Conservation (phyloP, 2,797 vertebrate species). For the Carduelis carduelis region DNA sequence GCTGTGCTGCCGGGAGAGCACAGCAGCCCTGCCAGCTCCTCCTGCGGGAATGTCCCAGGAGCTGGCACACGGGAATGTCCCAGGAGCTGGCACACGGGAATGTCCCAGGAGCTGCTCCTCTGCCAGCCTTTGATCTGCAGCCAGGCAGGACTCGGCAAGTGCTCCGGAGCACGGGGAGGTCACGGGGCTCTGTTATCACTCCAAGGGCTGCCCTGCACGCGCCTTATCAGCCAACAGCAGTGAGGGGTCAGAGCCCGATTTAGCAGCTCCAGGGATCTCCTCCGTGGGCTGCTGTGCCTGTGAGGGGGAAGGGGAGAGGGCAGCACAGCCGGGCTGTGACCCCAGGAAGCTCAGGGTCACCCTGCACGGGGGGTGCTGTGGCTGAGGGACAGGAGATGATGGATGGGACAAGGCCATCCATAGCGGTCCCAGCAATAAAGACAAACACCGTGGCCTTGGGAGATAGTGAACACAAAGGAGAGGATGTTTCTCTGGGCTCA, state of each 20-base stretch:
- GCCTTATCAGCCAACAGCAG: not conserved
- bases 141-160: not conserved
- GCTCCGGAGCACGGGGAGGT: not conserved
- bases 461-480: not conserved
- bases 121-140: not conserved
- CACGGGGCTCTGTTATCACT: not conserved
- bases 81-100: too few relatives aligned
- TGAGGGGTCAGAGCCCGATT: not conserved
- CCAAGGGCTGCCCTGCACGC: accelerated
- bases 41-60: not conserved
- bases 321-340: not conserved
- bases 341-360: constrained; percentile 6
- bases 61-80: not conserved
- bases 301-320: not conserved
- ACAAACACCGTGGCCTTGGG: constrained; percentile 7
- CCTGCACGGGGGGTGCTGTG: not conserved
- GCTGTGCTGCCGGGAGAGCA: not conserved
- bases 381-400: not conserved
- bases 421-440: not conserved
- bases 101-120: not conserved
- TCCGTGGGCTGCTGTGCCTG: not conserved
- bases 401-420: not conserved
- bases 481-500: not conserved
- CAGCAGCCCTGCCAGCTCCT: not conserved
- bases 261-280: not conserved